Evolutionary conservation across 53 echinoderm and acorn worm genomes (phyloP).

Genomic region (Echinometra lucunter): DNA sequence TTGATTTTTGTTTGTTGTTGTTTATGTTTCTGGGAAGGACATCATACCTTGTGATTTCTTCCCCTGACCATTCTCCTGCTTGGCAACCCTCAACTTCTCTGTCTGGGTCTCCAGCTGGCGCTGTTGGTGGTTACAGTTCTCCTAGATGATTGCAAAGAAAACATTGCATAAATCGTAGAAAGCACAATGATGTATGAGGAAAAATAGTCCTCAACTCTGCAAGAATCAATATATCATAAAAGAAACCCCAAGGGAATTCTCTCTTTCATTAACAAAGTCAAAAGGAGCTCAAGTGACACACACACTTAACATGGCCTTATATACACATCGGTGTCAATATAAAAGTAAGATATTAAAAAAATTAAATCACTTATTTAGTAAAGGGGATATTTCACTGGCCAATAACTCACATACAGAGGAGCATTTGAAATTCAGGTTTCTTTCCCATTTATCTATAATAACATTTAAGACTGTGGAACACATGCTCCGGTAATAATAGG

Average conservation of each 20-base stretch:
- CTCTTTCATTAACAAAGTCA: too few relatives aligned
- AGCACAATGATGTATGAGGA: not conserved
- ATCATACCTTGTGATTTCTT: slow-evolving; percentile 43
- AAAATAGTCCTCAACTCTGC: not conserved
- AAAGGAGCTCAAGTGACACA: too few relatives aligned
- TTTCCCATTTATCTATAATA: not conserved
- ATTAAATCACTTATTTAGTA: not conserved
- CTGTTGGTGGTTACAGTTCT: slow-evolving; percentile 82
- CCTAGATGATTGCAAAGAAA: slow-evolving; percentile 67
- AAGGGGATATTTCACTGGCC: not conserved
- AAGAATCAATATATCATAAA: too few relatives aligned
- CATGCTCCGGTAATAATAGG: too few relatives aligned
- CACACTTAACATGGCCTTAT: not conserved
- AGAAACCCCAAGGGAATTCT: too few relatives aligned
- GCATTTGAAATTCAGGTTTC: not conserved
- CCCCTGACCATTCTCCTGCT: slow-evolving; percentile 71
- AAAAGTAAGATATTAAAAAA: not conserved
- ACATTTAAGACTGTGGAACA: too few relatives aligned
- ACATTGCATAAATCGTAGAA: not conserved
- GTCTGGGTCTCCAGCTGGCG: slow-evolving; percentile 80
- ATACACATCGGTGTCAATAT: not conserved
- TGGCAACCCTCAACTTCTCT: slow-evolving; percentile 70
- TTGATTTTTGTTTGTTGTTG: too few relatives aligned
- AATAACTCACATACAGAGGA: not conserved
- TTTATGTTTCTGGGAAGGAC: not conserved